Evolutionary conservation across 1,140 invertebrate genomes (phyloP).

Genomic region (Coelopa frigida): DNA sequence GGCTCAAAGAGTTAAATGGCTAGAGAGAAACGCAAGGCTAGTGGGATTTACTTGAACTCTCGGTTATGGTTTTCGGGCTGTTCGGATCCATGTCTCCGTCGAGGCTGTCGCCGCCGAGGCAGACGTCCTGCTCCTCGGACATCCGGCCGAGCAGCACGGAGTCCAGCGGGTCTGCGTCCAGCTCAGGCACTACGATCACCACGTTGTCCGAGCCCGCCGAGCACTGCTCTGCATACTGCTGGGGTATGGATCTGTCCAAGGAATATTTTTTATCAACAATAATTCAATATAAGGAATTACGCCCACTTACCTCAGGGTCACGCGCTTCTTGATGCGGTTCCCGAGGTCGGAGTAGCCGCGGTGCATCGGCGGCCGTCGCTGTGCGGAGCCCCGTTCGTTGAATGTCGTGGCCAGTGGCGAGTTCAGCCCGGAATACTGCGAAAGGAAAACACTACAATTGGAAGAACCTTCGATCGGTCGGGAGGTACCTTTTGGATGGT

Average conservation of each 20-base stretch:
- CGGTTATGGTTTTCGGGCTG: no score
- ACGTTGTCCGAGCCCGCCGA: no score
- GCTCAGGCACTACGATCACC: slow-evolving; percentile 53
- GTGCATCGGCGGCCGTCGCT: slow-evolving; percentile 54
- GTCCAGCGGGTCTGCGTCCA: slow-evolving; percentile 45
- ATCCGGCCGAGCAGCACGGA: slow-evolving; percentile 38
- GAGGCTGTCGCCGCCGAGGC: no score
- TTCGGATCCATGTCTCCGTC: no score
- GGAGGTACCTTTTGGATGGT: slow-evolving; percentile 7
- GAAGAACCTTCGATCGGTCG: background rate
- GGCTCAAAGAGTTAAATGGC: no score
- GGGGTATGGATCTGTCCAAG: slow-evolving; percentile 50
- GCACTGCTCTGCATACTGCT: slow-evolving; percentile 47
- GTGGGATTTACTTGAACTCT: no score
- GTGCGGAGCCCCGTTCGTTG: no score
- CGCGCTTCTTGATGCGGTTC: slow-evolving; percentile 73
- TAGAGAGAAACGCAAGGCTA: no score
- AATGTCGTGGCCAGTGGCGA: no score
- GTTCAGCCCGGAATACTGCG: slow-evolving; percentile 71
- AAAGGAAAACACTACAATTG: slow-evolving; percentile 23
- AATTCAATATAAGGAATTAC: background rate
- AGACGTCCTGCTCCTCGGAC: no score
- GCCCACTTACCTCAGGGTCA: slow-evolving; percentile 62
- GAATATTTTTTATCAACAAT: background rate
- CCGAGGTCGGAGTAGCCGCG: slow-evolving; percentile 76